Evolutionary conservation across 2,888 invertebrate species (phyloP).

Genomic region (Lasioglossum marginatum): DNA sequence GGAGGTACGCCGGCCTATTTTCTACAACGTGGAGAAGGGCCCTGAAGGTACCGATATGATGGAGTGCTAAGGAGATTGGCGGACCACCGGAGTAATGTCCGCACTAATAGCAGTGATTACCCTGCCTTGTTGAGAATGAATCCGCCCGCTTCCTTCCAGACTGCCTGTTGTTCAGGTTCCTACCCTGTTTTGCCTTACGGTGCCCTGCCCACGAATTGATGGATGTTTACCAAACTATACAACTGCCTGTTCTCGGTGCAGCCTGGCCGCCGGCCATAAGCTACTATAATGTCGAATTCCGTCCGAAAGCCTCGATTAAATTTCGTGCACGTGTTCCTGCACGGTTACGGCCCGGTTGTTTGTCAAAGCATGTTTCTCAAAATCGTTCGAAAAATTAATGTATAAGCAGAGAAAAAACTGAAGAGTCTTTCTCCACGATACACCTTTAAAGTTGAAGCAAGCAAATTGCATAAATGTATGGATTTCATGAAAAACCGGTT

Average conservation of each 20-base stretch:
- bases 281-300: constrained; percentile 68
- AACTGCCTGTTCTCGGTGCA: constrained; percentile 72
- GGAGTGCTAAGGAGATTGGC: constrained; percentile 82
- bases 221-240: constrained; percentile 80
- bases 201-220: constrained; percentile 80
- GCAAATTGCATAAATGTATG: background rate
- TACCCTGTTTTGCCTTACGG: constrained; percentile 55
- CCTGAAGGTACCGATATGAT: constrained; percentile 75
- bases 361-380: background rate
- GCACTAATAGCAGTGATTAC: constrained; percentile 87
- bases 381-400: background rate
- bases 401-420: too few relatives aligned
- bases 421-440: background rate
- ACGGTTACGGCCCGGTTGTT: background rate
- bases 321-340: constrained; percentile 8
- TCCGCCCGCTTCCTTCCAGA: constrained; percentile 77
- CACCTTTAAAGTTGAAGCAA: background rate
- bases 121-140: constrained; percentile 82
- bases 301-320: constrained; percentile 60
- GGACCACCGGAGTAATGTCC: constrained; percentile 86
- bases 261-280: constrained; percentile 63
- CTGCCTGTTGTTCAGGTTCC: constrained; percentile 67
- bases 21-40: constrained; percentile 47
- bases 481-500: background rate
- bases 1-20: constrained; percentile 50